Evolutionary conservation across 2,888 invertebrate genomes (phyloP).

Genomic region (Cremastinae sp.): DNA sequence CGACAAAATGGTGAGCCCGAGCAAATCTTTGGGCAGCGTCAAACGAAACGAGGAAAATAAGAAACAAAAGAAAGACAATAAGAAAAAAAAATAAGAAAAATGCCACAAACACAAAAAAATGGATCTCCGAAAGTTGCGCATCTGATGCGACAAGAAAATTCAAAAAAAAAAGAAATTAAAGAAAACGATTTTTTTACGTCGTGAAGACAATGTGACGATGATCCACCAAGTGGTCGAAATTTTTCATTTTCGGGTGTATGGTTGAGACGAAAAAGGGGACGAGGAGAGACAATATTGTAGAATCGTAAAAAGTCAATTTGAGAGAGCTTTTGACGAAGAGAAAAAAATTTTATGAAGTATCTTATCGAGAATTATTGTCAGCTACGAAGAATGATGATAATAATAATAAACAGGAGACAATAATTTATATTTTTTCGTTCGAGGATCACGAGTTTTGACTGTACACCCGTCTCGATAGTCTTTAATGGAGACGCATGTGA

Average conservation of each 20-base stretch:
- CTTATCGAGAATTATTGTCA: slow-evolving; percentile 9
- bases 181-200: slow-evolving; percentile 70
- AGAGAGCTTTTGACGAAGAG: slow-evolving; percentile 36
- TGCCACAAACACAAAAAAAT: slow-evolving; percentile 9
- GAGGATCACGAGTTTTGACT: slow-evolving; percentile 38
- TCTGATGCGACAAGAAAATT: slow-evolving; percentile 67
- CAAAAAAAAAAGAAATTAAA: slow-evolving; percentile 16
- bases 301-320: slow-evolving; percentile 26
- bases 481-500: slow-evolving; percentile 52
- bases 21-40: slow-evolving; percentile 53
- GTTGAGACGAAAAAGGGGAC: slow-evolving; percentile 34
- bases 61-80: slow-evolving; percentile 20
- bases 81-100: slow-evolving; percentile 25
- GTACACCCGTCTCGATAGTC: slow-evolving; percentile 45
- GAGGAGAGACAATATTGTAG: slow-evolving; percentile 6
- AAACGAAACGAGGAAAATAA: slow-evolving; percentile 38
- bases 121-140: slow-evolving; percentile 67
- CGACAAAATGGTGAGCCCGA: neutral
- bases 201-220: slow-evolving; percentile 45
- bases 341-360: slow-evolving; percentile 29
- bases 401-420: slow-evolving; percentile 40
- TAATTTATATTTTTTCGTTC: slow-evolving; percentile 38
- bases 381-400: slow-evolving; percentile 1
- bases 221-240: slow-evolving; percentile 71
- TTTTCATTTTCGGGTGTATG: slow-evolving; percentile 54